These are phyloP conservation scores for Apeira syringaria DNA, from an alignment of 2,888 invertebrate species.

Conservation along the genomic window DNA sequence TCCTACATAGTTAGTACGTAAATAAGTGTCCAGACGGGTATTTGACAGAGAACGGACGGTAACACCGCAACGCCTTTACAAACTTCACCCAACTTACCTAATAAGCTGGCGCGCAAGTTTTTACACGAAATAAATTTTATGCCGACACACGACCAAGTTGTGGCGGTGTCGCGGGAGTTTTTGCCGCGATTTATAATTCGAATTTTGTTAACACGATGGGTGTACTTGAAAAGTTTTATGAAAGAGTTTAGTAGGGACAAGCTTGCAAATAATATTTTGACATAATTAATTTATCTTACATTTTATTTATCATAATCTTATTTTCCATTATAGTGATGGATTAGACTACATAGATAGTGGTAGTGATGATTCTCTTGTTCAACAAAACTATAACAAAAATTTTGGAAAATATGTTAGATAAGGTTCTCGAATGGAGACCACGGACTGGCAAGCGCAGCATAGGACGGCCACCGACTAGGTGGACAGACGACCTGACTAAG, in stretches of 20 bases:
- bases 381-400: too few relatives aligned
- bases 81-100: slow-evolving; percentile 32
- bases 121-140: slow-evolving; percentile 28
- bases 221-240: slow-evolving; percentile 9
- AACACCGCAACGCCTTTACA: slow-evolving; percentile 24
- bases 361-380: too few relatives aligned
- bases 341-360: too few relatives aligned
- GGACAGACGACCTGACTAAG: too few relatives aligned
- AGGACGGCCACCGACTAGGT: too few relatives aligned
- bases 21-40: slow-evolving; percentile 17
- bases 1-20: slow-evolving; percentile 2
- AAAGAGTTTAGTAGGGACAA: not conserved
- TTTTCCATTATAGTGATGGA: too few relatives aligned
- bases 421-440: too few relatives aligned
- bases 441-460: too few relatives aligned
- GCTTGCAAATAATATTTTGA: not conserved
- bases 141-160: slow-evolving; percentile 22
- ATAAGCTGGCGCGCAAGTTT: slow-evolving; percentile 30
- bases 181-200: slow-evolving; percentile 19
- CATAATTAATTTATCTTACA: too few relatives aligned
- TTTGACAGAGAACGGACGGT: slow-evolving; percentile 36
- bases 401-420: too few relatives aligned
- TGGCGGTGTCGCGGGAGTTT: slow-evolving; percentile 10
- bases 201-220: slow-evolving; percentile 11
- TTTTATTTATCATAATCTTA: too few relatives aligned